Evolutionary conservation across 2,113 vertebrate species (phyloP).

Genomic region (Picathartes gymnocephalus): DNA sequence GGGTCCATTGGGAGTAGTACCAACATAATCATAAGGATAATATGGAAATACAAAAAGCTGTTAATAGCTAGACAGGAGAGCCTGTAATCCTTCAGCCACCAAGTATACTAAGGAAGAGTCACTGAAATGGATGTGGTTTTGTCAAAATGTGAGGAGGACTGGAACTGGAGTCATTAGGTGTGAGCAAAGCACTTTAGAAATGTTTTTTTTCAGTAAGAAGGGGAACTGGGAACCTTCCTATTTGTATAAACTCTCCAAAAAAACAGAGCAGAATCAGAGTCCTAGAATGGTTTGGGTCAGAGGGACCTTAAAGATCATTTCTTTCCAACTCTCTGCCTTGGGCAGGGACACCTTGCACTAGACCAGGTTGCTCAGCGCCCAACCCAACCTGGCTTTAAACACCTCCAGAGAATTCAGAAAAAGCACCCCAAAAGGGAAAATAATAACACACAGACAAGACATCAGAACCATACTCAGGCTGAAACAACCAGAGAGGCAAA

Average conservation of each 20-base stretch:
- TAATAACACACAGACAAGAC: neutral
- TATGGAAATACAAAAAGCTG: neutral
- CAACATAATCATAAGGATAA: neutral
- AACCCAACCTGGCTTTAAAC: neutral
- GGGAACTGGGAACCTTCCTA: fast-evolving
- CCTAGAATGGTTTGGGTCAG: neutral
- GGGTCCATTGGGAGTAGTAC: neutral
- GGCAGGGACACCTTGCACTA: neutral
- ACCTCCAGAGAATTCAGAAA: neutral
- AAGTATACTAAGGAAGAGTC: neutral
- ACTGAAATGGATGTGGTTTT: neutral
- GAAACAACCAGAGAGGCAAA: neutral
- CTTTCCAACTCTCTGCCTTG: neutral
- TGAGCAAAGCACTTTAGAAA: neutral
- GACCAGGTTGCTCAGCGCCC: neutral
- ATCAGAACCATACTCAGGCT: fast-evolving
- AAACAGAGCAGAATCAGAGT: too few species aligned
- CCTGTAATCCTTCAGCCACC: neutral
- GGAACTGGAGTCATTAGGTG: too few species aligned
- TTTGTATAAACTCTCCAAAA: neutral
- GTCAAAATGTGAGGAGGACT: neutral
- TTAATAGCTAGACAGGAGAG: neutral
- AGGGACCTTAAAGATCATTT: neutral
- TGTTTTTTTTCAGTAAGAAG: neutral
- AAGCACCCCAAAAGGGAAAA: neutral